phyloP scores from a whole-genome alignment of 2,888 invertebrate species.

The Xestia ashworthii region DNA sequence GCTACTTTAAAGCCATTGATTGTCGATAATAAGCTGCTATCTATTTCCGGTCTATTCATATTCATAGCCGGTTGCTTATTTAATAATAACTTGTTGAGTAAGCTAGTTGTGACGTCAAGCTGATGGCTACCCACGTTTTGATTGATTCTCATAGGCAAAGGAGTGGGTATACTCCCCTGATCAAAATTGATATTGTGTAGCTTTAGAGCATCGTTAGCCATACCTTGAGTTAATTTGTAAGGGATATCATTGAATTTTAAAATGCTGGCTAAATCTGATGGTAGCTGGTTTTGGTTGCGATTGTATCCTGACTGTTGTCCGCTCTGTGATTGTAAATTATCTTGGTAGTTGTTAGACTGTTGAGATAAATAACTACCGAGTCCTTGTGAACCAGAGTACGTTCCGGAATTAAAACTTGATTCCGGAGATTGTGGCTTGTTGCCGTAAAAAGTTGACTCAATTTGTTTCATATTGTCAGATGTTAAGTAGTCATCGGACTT shows the following conservation, averaged over 20 bases:
- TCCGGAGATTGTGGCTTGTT: slow-evolving; percentile 77
- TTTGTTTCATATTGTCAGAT: slow-evolving; percentile 75
- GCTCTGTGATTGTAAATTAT: slow-evolving; percentile 76
- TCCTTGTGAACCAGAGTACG: slow-evolving; percentile 74
- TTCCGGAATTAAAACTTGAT: slow-evolving; percentile 72
- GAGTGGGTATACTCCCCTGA: slow-evolving; percentile 78
- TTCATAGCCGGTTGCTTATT: slow-evolving; percentile 77
- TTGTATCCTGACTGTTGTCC: slow-evolving; percentile 76
- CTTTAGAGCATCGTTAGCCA: slow-evolving; percentile 76
- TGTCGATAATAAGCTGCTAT: slow-evolving; percentile 81
- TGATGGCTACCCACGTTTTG: slow-evolving; percentile 87
- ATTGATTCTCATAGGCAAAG: slow-evolving; percentile 82
- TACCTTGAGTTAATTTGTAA: slow-evolving; percentile 80
- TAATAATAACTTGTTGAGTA: slow-evolving; percentile 81
- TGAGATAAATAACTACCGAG: slow-evolving; percentile 74
- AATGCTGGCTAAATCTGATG: slow-evolving; percentile 78
- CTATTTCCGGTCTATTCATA: slow-evolving; percentile 80
- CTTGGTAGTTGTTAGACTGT: slow-evolving; percentile 74
- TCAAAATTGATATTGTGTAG: slow-evolving; percentile 81
- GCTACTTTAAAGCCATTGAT: slow-evolving; percentile 89
- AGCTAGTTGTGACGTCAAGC: slow-evolving; percentile 81
- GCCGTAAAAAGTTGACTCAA: slow-evolving; percentile 75
- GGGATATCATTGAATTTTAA: slow-evolving; percentile 86
- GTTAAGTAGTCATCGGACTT: slow-evolving; percentile 78
- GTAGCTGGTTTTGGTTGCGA: slow-evolving; percentile 74